Conservation (phyloP, 92 coral and sea anemone species). For the Zoanthus sansibaricus region DNA sequence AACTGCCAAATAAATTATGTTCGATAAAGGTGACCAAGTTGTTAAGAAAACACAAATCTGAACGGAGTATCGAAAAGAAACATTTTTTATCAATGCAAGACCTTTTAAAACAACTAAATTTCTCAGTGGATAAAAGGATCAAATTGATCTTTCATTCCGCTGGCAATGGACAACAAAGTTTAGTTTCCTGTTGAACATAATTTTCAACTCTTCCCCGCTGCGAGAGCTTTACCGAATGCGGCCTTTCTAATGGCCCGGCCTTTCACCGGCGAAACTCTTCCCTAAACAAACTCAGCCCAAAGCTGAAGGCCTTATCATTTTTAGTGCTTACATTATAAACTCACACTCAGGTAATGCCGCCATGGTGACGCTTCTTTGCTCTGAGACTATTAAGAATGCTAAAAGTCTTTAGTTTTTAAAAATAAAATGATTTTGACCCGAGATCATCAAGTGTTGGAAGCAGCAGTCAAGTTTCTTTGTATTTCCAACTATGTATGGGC, state of each 20-base stretch:
- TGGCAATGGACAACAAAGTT: conserved; percentile 4
- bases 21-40: conserved; percentile 53
- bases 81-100: background rate
- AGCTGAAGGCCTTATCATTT: conserved; percentile 11
- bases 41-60: conserved; percentile 48
- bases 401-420: background rate
- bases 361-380: background rate
- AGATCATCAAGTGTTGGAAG: background rate
- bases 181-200: conserved; percentile 33
- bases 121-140: background rate
- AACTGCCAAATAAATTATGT: conserved; percentile 41
- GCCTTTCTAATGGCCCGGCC: background rate
- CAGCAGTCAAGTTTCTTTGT: background rate
- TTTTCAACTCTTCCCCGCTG: conserved; percentile 36
- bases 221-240: background rate
- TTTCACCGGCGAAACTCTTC: background rate
- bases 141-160: background rate
- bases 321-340: conserved; percentile 35
- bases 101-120: background rate
- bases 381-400: background rate
- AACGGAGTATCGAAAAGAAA: conserved; percentile 57
- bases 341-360: background rate
- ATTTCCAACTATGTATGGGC: background rate
- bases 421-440: conserved; percentile 9
- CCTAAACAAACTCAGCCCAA: conserved; percentile 9